A percentile compares a stretch with the other conserved stretches of the same genome.
These are phyloP conservation scores for Sardinella longiceps DNA, from an alignment of 2,797 vertebrate species.

Conservation along the genomic window DNA sequence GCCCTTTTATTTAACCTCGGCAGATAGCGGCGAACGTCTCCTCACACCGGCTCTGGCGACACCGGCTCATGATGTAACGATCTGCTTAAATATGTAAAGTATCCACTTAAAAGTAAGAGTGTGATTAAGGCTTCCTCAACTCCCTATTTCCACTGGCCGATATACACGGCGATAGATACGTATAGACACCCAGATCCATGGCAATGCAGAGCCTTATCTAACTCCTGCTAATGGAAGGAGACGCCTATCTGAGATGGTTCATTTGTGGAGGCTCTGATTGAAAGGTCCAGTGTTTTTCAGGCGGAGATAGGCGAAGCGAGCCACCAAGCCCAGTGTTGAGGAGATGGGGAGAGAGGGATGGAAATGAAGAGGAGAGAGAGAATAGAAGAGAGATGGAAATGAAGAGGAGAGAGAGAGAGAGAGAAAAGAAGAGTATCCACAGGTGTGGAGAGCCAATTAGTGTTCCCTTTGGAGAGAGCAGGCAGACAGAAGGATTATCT, in stretches of 20 bases:
- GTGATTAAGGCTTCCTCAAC: constrained; percentile 67
- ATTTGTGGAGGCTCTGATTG: constrained; percentile 61
- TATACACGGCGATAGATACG: constrained; percentile 60
- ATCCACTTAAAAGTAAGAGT: constrained; percentile 68
- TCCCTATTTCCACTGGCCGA: constrained; percentile 55
- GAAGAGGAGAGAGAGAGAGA: background rate
- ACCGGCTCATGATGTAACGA: constrained; percentile 74
- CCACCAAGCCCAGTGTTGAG: background rate
- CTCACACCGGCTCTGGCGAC: constrained; percentile 67
- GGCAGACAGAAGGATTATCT: constrained; percentile 51
- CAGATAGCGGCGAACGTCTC: constrained; percentile 66
- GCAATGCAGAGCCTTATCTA: background rate
- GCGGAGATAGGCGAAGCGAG: background rate
- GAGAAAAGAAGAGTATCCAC: constrained; percentile 29
- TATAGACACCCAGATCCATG: constrained; percentile 65
- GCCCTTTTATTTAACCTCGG: constrained; percentile 64
- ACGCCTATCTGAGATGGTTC: constrained; percentile 67
- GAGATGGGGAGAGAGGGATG: background rate
- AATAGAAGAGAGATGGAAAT: background rate
- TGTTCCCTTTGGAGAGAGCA: constrained; percentile 63
- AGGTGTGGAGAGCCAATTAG: constrained; percentile 78
- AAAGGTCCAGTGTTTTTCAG: background rate
- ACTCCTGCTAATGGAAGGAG: constrained; percentile 61
- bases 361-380: background rate
- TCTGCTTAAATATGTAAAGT: constrained; percentile 80